These are phyloP conservation scores for Pocillopora grandis DNA, from an alignment of 92 coral and sea anemone species.

Conservation along the genomic window DNA sequence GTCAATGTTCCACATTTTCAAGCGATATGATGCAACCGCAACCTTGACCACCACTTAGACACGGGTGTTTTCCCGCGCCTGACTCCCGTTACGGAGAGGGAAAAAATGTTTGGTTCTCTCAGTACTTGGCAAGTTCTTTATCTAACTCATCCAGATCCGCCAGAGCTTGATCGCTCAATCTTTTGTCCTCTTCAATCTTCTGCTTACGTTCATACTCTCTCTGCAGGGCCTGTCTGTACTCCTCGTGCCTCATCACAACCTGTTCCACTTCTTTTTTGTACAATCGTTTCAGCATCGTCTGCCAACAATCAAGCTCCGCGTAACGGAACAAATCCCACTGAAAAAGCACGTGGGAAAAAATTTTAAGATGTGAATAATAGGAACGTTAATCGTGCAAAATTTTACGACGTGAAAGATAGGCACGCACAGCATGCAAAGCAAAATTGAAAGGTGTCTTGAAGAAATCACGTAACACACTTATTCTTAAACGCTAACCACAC, in stretches of 20 bases:
- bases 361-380: too few relatives aligned
- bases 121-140: constrained; percentile 37
- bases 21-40: too few relatives aligned
- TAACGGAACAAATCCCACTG: constrained; percentile 98
- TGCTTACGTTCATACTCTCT: constrained; percentile 71
- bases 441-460: too few relatives aligned
- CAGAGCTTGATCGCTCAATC: constrained; percentile 37
- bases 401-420: neutral
- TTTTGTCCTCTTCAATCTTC: constrained; percentile 38
- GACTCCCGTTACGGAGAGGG: too few relatives aligned
- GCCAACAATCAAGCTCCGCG: constrained; percentile 93
- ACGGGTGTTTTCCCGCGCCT: too few relatives aligned
- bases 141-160: constrained; percentile 60
- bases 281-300: constrained; percentile 84
- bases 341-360: neutral
- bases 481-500: too few relatives aligned
- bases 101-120: neutral
- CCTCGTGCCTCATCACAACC: constrained; percentile 90
- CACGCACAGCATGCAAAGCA: neutral
- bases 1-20: too few relatives aligned
- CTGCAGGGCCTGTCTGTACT: constrained; percentile 87
- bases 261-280: constrained; percentile 92
- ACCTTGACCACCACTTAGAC: too few relatives aligned
- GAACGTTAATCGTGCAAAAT: too few relatives aligned
- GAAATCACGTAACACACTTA: too few relatives aligned